phyloP scores from a whole-genome alignment of 2,888 invertebrate genomes.

The Epiblema foenella region DNA sequence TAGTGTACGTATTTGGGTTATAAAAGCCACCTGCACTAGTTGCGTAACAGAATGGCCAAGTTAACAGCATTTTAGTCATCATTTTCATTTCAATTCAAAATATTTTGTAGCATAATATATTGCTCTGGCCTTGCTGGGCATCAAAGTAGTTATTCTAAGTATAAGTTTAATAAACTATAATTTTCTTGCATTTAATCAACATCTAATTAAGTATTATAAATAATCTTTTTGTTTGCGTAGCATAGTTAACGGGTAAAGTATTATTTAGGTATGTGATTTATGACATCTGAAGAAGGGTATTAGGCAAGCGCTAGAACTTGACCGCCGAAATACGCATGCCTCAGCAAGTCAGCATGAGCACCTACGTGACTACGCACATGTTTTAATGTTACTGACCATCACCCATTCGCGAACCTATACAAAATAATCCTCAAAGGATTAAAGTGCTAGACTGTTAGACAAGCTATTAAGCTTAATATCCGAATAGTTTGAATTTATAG shows the following conservation, averaged over 20 bases:
- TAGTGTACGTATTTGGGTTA: constrained; percentile 7
- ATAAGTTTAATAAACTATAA: neutral
- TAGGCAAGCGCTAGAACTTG: neutral
- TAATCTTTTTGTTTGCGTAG: too few relatives aligned
- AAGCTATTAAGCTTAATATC: constrained; percentile 12
- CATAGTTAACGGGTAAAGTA: neutral
- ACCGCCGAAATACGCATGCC: neutral
- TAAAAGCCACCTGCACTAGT: constrained; percentile 8
- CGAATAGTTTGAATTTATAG: neutral
- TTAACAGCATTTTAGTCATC: constrained; percentile 12
- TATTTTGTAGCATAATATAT: neutral
- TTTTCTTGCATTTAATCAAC: neutral
- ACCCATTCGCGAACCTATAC: constrained; percentile 11
- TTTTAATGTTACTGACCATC: constrained; percentile 3
- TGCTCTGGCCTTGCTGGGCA: neutral
- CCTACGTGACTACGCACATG: constrained; percentile 35
- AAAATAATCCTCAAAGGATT: constrained; percentile 9
- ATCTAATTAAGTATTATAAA: too few relatives aligned
- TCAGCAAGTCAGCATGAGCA: neutral
- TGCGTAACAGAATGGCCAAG: constrained; percentile 13
- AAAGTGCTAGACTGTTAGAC: constrained; percentile 6
- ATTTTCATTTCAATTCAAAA: constrained; percentile 17
- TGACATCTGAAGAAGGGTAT: neutral
- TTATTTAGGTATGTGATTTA: neutral
- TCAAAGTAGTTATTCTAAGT: neutral